Evolutionary conservation across 2,797 vertebrate genomes (phyloP), one percentile per base, ranked within the genome.

Genomic region (Rhinophrynus dorsalis): DNA sequence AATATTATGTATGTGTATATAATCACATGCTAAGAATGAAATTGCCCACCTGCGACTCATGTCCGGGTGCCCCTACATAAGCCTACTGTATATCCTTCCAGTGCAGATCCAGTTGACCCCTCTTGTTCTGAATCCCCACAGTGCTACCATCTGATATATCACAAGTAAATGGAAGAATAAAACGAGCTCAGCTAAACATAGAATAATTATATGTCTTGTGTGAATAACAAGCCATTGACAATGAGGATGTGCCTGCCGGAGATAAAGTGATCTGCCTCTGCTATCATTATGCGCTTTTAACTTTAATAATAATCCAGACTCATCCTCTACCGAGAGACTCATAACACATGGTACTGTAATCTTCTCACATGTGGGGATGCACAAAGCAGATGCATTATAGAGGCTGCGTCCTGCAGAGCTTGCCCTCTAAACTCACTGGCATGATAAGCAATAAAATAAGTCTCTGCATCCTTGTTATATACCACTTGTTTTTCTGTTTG

Each of bases 401-500:
- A n/a, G n/a, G n/a, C n/a, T 2, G 12, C 13, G 21, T 5, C 21
- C n/a, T 24, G 15, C 13, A 15, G 30, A 35, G 23, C 13, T 20
- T 50, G 18, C 30, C 15, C 35, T 12, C 9, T 35, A 10, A 17
- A 20, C 32, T 2, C 3, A 13, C 13, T 9, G 12, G 26, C 2
- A 4, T 7, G 23, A 50, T 2, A 26, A 7, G 11, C 20, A n/a
- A n/a, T 12, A 3, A 50, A 23, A 26, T 50, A 50, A 50, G 20
- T n/a, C 47, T 56, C 11, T 24, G 12, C 54, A 11, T 23, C 10
- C 5, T 5, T 50, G 21, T 50, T 51, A 15, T 29, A 30, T 4
- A 30, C 10, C n/a, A 18, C 20, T 18, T 20, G 3, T 62, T 15
- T 59, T 52, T 84, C 74, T 86, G 77, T 82, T 80, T 75, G 37